Conservation (phyloP, 1,140 invertebrate species). For the Ctenoplectra terminalis region DNA sequence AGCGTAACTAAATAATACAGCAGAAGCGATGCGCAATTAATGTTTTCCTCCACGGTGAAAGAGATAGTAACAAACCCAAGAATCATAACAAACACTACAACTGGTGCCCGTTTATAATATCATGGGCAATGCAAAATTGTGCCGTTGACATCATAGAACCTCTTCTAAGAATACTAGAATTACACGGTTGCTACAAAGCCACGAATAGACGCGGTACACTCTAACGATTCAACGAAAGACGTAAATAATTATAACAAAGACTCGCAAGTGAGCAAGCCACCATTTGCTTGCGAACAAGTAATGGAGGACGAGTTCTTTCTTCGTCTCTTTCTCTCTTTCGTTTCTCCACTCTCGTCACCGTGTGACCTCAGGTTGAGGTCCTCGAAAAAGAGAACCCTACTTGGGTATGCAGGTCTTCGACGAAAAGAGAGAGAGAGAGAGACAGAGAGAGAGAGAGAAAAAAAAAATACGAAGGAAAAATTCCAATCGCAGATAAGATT, state of each 20-base stretch:
- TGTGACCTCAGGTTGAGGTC: conserved; percentile 67
- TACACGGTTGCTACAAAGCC: conserved; percentile 46
- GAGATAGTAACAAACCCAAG: conserved; percentile 67
- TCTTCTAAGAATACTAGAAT: conserved; percentile 30
- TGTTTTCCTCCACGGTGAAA: conserved; percentile 50
- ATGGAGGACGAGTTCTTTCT: conserved; percentile 79
- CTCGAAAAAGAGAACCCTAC: conserved; percentile 55
- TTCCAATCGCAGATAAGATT: conserved; percentile 46
- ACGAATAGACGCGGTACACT: conserved; percentile 25
- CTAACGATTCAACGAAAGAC: conserved; percentile 27
- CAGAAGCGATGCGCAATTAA: conserved; percentile 70
- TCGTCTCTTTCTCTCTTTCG: conserved; percentile 57
- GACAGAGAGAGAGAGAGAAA: neutral
- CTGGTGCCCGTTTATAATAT: conserved; percentile 55
- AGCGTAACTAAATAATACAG: conserved; percentile 62
- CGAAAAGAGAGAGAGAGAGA: neutral
- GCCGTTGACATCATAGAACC: conserved; percentile 61
- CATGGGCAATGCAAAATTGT: conserved; percentile 52
- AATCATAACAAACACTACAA: conserved; percentile 70
- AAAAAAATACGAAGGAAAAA: neutral
- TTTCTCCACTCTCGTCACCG: conserved; percentile 56
- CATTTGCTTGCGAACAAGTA: conserved; percentile 78
- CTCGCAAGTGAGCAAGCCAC: conserved; percentile 70
- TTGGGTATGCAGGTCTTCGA: conserved; percentile 15
- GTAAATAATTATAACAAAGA: conserved; percentile 71